Conservation (phyloP, 2,797 vertebrate species). For the Rhinella marina region DNA sequence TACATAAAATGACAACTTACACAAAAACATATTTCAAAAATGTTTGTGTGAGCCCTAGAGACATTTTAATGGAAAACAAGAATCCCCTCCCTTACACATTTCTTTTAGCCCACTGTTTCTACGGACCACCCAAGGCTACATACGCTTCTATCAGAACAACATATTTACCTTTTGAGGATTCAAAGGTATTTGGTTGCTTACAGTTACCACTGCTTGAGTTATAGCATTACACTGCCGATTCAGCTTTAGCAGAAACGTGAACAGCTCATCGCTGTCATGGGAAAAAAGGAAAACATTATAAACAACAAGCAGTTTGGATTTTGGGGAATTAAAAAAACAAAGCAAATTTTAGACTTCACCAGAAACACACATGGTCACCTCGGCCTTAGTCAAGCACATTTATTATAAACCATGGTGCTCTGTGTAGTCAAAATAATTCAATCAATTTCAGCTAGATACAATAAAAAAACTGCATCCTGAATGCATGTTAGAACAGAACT, state of each 20-base stretch:
- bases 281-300: constrained; percentile 54
- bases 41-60: background rate
- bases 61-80: background rate
- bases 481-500: no score
- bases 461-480: no score
- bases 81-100: background rate
- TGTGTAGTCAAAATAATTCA: no score
- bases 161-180: constrained; percentile 84
- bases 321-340: background rate
- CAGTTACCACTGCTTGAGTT: constrained; percentile 79
- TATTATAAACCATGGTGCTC: no score
- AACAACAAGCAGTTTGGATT: background rate
- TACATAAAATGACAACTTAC: background rate
- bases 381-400: no score
- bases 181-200: constrained; percentile 79
- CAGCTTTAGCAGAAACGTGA: constrained; percentile 84
- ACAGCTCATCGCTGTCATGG: constrained; percentile 84
- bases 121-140: background rate
- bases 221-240: constrained; percentile 85
- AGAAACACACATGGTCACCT: no score
- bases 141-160: background rate
- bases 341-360: no score
- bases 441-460: no score
- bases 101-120: background rate
- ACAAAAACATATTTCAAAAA: background rate